phyloP scores from a whole-genome alignment of 2,797 vertebrate species.

The Notolabrus celidotus region DNA sequence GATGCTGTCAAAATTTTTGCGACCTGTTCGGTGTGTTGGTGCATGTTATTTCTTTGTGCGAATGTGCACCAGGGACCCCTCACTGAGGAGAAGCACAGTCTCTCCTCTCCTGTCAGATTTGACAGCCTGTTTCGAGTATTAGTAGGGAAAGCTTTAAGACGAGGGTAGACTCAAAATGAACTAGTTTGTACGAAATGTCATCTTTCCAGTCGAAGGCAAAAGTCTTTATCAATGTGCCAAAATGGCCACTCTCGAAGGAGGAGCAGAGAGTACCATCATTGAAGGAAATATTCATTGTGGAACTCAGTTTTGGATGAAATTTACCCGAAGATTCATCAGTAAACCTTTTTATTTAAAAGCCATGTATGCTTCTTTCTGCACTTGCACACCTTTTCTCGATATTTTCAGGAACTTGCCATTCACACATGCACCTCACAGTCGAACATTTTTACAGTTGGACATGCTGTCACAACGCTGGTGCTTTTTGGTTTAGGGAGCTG shows the following conservation, averaged over 20 bases:
- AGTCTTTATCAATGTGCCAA: no score
- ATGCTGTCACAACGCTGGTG: no score
- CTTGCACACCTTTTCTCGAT: no score
- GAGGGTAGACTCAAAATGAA: neutral
- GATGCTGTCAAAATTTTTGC: constrained; percentile 21
- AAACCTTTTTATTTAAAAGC: no score
- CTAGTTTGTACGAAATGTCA: neutral
- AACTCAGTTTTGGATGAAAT: no score
- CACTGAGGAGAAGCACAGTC: constrained; percentile 9
- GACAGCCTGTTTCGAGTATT: constrained; percentile 26
- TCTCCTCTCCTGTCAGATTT: constrained; percentile 32
- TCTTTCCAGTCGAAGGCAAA: neutral
- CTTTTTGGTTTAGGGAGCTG: no score
- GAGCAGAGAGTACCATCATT: neutral
- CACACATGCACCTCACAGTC: no score
- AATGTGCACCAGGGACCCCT: constrained; percentile 16
- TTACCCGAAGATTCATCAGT: no score
- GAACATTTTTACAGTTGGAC: no score
- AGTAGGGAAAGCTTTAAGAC: constrained; percentile 7
- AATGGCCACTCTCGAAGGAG: neutral
- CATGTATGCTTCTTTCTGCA: no score
- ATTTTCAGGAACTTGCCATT: no score
- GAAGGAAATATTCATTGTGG: no score
- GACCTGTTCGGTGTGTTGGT: constrained; percentile 20
- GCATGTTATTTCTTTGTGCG: constrained; percentile 10